phyloP scores from a whole-genome alignment of 2,888 invertebrate genomes.

The Lycaena phlaeas region DNA sequence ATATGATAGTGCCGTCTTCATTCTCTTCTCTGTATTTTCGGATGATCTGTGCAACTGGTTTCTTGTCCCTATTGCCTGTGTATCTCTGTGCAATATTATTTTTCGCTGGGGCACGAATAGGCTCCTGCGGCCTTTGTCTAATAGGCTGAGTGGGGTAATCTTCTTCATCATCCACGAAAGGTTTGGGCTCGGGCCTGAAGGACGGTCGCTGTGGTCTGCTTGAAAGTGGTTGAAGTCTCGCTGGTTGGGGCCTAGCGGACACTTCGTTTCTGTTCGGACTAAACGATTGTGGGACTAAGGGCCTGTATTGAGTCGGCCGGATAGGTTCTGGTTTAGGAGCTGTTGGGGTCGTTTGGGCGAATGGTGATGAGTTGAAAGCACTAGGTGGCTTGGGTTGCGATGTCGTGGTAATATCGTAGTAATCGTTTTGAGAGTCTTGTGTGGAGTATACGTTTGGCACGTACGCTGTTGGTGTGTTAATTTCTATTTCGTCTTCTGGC shows the following conservation, averaged over 20 bases:
- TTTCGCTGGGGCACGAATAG: constrained; percentile 46
- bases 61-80: constrained; percentile 65
- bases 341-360: constrained; percentile 52
- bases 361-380: constrained; percentile 54
- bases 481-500: constrained; percentile 74
- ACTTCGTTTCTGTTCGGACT: constrained; percentile 51
- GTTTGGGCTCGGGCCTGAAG: constrained; percentile 64
- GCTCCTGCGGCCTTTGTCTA: constrained; percentile 65
- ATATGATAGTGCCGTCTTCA: constrained; percentile 85
- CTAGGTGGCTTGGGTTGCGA: constrained; percentile 61
- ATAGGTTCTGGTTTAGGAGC: constrained; percentile 49
- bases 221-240: constrained; percentile 57
- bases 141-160: constrained; percentile 46
- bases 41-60: constrained; percentile 81
- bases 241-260: constrained; percentile 49
- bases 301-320: constrained; percentile 60
- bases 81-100: constrained; percentile 53
- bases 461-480: constrained; percentile 68
- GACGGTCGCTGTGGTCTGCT: constrained; percentile 66
- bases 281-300: constrained; percentile 53
- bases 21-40: constrained; percentile 85
- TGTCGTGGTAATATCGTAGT: constrained; percentile 55
- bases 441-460: constrained; percentile 53
- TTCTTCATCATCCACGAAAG: constrained; percentile 59
- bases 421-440: constrained; percentile 60